Conservation (phyloP, 2,888 invertebrate genomes). For the Phoenoteleia sp. region DNA sequence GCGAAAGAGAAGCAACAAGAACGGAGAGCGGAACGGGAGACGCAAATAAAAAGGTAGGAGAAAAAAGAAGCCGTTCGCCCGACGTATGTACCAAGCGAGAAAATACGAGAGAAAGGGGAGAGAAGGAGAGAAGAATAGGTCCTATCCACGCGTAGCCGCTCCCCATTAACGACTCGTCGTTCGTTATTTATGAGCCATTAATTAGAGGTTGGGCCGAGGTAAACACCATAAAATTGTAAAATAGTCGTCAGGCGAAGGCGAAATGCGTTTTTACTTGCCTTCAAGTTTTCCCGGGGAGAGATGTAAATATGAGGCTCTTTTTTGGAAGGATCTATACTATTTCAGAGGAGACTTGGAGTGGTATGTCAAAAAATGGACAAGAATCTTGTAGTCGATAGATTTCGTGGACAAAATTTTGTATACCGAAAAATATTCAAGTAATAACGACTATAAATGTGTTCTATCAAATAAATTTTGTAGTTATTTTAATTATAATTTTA, state of each 20-base stretch:
- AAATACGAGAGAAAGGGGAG: constrained; percentile 44
- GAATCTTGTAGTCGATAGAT: no score
- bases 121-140: constrained; percentile 60
- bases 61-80: constrained; percentile 15
- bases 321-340: no score
- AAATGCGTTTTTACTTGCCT: constrained; percentile 12
- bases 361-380: no score
- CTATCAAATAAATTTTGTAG: no score
- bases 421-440: no score
- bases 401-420: no score
- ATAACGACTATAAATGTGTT: no score
- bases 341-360: no score
- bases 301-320: no score
- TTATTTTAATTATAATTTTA: no score
- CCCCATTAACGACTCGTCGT: constrained; percentile 78
- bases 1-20: constrained; percentile 48
- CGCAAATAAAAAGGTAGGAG: constrained; percentile 5
- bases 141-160: constrained; percentile 67
- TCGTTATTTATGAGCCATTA: constrained; percentile 85
- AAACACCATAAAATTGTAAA: constrained; percentile 74
- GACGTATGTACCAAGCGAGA: constrained; percentile 48
- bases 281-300: constrained; percentile 22
- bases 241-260: constrained; percentile 75
- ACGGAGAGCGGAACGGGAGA: constrained; percentile 30
- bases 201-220: constrained; percentile 79